These are phyloP conservation scores for Pseudonaja textilis DNA, from an alignment of 2,113 vertebrate species.

Conservation along the genomic window DNA sequence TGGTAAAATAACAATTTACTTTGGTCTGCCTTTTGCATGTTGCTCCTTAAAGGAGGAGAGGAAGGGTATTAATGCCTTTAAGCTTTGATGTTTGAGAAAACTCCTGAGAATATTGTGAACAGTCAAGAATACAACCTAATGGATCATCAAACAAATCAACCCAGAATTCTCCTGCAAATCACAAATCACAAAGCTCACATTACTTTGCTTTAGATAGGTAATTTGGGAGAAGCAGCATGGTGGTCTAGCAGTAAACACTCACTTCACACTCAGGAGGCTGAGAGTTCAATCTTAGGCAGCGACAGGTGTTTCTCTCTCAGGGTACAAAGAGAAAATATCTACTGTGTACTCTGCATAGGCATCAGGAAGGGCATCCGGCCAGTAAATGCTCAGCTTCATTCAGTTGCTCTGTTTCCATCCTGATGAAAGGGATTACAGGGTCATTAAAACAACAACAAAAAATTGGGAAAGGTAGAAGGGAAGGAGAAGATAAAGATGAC, in stretches of 20 bases:
- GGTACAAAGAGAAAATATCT: not conserved
- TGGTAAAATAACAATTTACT: slow-evolving; percentile 25
- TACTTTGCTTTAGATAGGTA: not conserved
- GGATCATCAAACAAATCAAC: not conserved
- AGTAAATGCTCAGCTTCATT: not conserved
- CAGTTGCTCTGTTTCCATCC: not conserved
- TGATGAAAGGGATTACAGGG: not conserved
- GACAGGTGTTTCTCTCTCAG: not conserved
- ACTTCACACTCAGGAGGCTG: not conserved
- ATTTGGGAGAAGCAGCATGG: not conserved
- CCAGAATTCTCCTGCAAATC: not conserved
- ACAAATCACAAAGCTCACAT: not conserved
- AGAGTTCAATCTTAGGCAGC: not conserved
- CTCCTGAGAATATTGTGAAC: not conserved
- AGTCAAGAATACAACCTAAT: not conserved
- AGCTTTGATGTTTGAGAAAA: not conserved
- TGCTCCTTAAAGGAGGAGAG: not conserved
- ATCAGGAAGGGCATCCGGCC: not conserved
- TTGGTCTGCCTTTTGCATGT: not conserved
- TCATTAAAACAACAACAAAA: not conserved
- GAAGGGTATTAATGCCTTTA: not conserved
- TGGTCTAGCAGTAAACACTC: not conserved
- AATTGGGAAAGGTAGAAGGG: not conserved
- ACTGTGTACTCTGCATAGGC: not conserved
- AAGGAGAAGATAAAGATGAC: not conserved